A percentile compares a stretch with the other conserved stretches of the same genome.
Conservation (phyloP, 2,113 vertebrate species). For the Callaeas wilsoni region DNA sequence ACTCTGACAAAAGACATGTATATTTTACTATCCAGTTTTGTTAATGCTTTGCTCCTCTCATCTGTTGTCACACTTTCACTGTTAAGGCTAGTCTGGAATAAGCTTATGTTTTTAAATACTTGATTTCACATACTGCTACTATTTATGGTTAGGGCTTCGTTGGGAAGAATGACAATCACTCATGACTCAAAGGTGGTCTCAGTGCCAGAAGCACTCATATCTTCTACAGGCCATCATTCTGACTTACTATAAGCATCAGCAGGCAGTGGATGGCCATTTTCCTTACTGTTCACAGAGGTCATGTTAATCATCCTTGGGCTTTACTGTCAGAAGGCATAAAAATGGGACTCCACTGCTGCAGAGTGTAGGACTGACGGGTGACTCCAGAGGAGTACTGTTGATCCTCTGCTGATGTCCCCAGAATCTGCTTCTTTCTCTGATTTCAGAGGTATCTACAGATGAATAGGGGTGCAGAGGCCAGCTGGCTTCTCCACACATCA, state of each 20-base stretch:
- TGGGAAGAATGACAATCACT: slow-evolving; percentile 18
- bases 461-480: background rate
- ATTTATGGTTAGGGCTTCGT: slow-evolving; percentile 34
- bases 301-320: background rate
- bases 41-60: background rate
- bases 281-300: slow-evolving; percentile 12
- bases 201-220: background rate
- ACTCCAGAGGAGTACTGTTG: background rate
- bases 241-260: slow-evolving; percentile 21
- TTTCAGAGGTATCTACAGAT: background rate
- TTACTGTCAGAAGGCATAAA: slow-evolving; percentile 29
- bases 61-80: background rate
- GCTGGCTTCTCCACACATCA: background rate
- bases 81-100: background rate
- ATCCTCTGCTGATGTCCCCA: background rate
- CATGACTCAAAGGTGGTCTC: background rate
- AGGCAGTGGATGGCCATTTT: slow-evolving; percentile 16
- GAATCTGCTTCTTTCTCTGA: background rate
- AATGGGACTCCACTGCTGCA: background rate
- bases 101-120: slow-evolving; percentile 27
- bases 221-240: slow-evolving; percentile 20
- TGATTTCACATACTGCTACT: slow-evolving; percentile 21
- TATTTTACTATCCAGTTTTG: background rate
- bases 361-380: background rate
- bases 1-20: background rate